Percentiles rank a stretch among this genome's conserved stretches.
These are phyloP conservation scores for Pogonocherus hispidulus DNA, from an alignment of 2,888 invertebrate genomes.

Conservation along the genomic window DNA sequence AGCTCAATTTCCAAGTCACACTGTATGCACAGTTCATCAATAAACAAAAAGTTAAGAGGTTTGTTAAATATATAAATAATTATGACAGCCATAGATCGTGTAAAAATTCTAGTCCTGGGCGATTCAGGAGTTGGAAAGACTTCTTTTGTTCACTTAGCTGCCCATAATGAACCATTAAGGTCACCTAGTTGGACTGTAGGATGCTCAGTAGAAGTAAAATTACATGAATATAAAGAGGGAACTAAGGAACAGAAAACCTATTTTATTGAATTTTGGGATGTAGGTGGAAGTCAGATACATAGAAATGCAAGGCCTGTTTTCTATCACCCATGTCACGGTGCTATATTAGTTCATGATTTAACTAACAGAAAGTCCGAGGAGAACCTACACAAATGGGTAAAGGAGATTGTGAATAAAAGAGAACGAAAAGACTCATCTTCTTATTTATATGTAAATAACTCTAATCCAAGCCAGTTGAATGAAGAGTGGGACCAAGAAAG, in stretches of 20 bases:
- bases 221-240: conserved; percentile 95
- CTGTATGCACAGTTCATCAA: background rate
- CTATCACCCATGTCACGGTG: conserved; percentile 93
- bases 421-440: conserved; percentile 42
- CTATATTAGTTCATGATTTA: conserved; percentile 96
- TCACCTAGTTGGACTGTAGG: conserved; percentile 97
- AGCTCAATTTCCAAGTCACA: too few species aligned
- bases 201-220: conserved; percentile 94
- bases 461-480: conserved; percentile 58
- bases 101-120: conserved; percentile 91
- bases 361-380: conserved; percentile 96
- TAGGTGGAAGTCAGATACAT: conserved; percentile 95
- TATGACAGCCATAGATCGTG: conserved; percentile 90
- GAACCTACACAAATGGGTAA: conserved; percentile 93
- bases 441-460: conserved; percentile 18
- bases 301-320: conserved; percentile 94
- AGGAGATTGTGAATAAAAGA: conserved; percentile 71
- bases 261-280: conserved; percentile 97
- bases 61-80: too few species aligned
- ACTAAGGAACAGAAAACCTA: conserved; percentile 91
- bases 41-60: too few species aligned
- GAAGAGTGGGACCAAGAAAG: conserved; percentile 89
- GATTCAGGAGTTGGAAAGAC: conserved; percentile 98
- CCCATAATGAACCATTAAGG: conserved; percentile 86
- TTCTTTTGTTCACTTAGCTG: conserved; percentile 91